A percentile compares a stretch with the other conserved stretches of the same genome.
phyloP scores from a whole-genome alignment of 1,140 invertebrate species.

The Pararge aegeria region DNA sequence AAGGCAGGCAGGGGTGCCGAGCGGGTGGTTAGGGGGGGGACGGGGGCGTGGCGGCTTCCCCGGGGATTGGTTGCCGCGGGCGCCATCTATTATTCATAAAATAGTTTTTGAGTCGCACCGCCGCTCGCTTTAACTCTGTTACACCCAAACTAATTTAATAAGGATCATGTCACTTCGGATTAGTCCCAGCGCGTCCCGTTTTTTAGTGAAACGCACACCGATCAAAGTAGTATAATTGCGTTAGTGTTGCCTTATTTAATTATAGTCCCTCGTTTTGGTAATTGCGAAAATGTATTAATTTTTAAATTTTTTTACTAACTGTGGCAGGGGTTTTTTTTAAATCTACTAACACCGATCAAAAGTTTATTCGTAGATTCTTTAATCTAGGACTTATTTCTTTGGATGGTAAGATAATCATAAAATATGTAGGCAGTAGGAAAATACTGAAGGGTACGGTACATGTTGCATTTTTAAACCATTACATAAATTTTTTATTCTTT shows the following conservation, averaged over 20 bases:
- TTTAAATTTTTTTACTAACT: not conserved
- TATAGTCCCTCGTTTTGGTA: slow-evolving; percentile 36
- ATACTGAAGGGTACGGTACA: too few species aligned
- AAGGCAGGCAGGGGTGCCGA: slow-evolving; percentile 55
- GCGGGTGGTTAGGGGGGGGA: slow-evolving; percentile 32
- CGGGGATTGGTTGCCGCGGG: slow-evolving; percentile 72
- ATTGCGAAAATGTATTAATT: slow-evolving; percentile 63
- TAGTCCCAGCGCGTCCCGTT: slow-evolving; percentile 51
- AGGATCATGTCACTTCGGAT: slow-evolving; percentile 78
- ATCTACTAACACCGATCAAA: too few species aligned
- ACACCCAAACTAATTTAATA: slow-evolving; percentile 67
- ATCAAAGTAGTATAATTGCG: slow-evolving; percentile 61
- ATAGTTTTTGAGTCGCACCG: slow-evolving; percentile 78
- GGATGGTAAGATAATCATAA: too few species aligned
- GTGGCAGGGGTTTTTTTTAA: too few species aligned
- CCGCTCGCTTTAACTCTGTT: slow-evolving; percentile 69
- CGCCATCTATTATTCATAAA: slow-evolving; percentile 79
- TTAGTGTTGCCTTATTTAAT: slow-evolving; percentile 51
- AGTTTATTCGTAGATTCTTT: too few species aligned
- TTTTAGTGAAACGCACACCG: slow-evolving; percentile 51
- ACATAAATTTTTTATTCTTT: too few species aligned
- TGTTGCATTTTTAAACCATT: too few species aligned
- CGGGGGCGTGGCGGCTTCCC: slow-evolving; percentile 61
- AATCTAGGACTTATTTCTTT: too few species aligned
- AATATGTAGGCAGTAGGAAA: too few species aligned